phyloP scores from a whole-genome alignment of 1,140 invertebrate genomes.

The Diprion similis region DNA sequence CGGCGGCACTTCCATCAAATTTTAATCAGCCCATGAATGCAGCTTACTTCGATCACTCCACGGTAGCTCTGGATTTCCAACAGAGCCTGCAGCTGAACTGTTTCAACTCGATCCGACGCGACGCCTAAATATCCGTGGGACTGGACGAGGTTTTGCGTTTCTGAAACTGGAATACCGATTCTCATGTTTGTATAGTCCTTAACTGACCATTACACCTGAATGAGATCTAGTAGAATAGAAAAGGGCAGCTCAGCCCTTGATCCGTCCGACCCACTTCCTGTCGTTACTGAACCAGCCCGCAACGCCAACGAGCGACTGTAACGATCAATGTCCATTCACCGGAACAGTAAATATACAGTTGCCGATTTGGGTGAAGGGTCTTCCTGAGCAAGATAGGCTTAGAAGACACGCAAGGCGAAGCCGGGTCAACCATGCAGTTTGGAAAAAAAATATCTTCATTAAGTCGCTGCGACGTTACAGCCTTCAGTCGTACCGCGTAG shows the following conservation, averaged over 20 bases:
- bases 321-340: slow-evolving; percentile 48
- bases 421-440: too few relatives aligned
- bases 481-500: too few relatives aligned
- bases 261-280: slow-evolving; percentile 61
- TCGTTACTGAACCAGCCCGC: slow-evolving; percentile 42
- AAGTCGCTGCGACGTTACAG: too few relatives aligned
- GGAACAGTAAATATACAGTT: slow-evolving; percentile 8
- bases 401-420: too few relatives aligned
- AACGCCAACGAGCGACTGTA: slow-evolving; percentile 49
- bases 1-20: too few relatives aligned
- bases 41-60: background rate
- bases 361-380: background rate
- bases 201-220: slow-evolving; percentile 63
- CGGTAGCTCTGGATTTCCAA: background rate
- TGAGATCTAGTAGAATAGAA: slow-evolving; percentile 45
- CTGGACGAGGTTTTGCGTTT: background rate
- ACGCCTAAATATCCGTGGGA: too few relatives aligned
- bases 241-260: slow-evolving; percentile 52
- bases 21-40: background rate
- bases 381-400: background rate
- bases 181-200: slow-evolving; percentile 56
- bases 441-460: too few relatives aligned
- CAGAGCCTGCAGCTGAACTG: too few relatives aligned
- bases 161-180: slow-evolving; percentile 21
- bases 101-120: too few relatives aligned